Evolutionary conservation across 2,113 vertebrate genomes (phyloP), one percentile per base, ranked within the genome.

Genomic region (Sinocyclocheilus anophthalmus): DNA sequence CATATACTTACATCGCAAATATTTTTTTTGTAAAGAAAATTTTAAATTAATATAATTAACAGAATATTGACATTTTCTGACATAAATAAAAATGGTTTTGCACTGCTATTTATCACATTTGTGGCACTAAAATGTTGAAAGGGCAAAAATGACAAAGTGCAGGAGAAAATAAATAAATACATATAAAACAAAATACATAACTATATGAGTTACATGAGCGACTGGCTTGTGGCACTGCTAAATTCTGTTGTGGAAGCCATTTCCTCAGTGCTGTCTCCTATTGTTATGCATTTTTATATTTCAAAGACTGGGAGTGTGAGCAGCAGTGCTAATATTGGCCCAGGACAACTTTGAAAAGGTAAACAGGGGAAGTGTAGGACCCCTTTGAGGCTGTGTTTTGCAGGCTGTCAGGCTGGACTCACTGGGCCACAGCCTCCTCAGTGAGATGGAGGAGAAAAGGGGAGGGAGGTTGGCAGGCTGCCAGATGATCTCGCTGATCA

Each of bases 341-440:
- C 42, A 83, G 78, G 30, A 75, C 42, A 86, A 37, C 70, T 76
- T 37, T 83, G 79, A 73, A 59, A 84, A 84, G 69, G 85, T 67
- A 87, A 77, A 82, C 80, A 83, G 22, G 75, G 59, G 70, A 26
- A 53, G 61, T 3, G 75, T 16, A 30, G 26, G 55, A 53, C 70
- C 45, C 72, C 50, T 90, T 82, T 81, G 88, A 88, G 88, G 85
- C 84, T 85, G 42, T 84, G 75, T 91, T 89, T 88, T 89, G 63
- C 87, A 86, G 89, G 63, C 92, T 89, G 93, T 95, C 94, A 91
- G 84, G 93, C 93, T 93, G 92, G 92, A 84, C 92, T 95, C 92
- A 94, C 92, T 96, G 94, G 87, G 87, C 95, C 92, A 86, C 90
- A 93, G 91, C 91, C 89, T 84, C 67, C 59, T 81, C 67, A 42